Base-by-base conservation (phyloP, 2,797 vertebrate species). In the Heteromormyrus szaboi region DNA sequence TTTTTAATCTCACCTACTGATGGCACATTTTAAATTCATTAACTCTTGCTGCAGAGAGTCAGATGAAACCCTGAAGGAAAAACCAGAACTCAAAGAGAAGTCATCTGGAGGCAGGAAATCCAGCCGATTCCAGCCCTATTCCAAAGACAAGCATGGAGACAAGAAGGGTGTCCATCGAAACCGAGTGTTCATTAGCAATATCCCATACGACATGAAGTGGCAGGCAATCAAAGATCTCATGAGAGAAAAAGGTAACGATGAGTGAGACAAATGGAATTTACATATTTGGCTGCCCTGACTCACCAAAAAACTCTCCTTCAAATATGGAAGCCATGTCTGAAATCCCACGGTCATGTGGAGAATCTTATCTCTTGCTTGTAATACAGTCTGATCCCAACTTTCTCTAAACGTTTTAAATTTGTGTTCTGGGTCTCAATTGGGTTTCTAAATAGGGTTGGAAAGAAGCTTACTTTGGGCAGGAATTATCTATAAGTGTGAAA, bases 191-290 rank as follows among this genome's bases (percentile, higher is more conserved):
- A 99, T 99, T 95, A 99, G 98, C 96, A 99, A 99, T 94, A 99
- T 99, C 92, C 99, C 98, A 0, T 99, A 99, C 95, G 99, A 99
- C 93, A 98, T 99, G 98, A 99, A 99, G 94, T 99, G 99, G 98
- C 99, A 99, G 96, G 98, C 98, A 90, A 99, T 99, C 94, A 99
- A 99, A 98, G 99, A 99, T 95, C 96, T 99, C 87, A 99, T 99
- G 98, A 97, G 99, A 93, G 98, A 99, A 92, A 99, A 99, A 99
- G 99, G 99, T 99, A 99, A 46, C 11, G 3, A 81, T 9, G 19
- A 46, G 41, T 81, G 76, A n/a, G 37, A 46, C 37, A 81, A 17
- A n/a, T 81, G 76, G 7, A 81, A 46, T 46, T 46, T 46, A 81
- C 37, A 46, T 46, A 19, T 46, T n/a, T 7, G 41, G 29, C 76